Evolutionary conservation across 2,797 vertebrate genomes (phyloP).

Genomic region (Molossus alvarezi): DNA sequence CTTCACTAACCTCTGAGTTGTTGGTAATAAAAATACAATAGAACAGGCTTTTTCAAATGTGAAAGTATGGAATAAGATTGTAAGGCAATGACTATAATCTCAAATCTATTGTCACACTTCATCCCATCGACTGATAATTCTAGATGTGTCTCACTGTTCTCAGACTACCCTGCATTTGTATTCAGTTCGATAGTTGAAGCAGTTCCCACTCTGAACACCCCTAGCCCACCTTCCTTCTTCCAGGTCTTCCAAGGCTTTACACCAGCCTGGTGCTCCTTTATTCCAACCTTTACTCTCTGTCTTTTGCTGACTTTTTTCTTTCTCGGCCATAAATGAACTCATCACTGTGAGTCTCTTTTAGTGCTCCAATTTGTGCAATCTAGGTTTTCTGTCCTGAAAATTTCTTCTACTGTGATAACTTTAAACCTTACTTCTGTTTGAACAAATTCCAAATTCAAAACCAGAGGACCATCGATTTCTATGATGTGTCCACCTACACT

Average conservation of each 20-base stretch:
- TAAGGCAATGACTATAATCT: not conserved
- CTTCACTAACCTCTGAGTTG: slow-evolving; percentile 1
- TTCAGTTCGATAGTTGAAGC: not conserved
- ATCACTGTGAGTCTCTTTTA: not conserved
- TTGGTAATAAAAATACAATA: not conserved
- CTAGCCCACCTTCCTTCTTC: not conserved
- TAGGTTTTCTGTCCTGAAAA: not conserved
- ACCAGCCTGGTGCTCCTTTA: not conserved
- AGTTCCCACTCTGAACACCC: not conserved
- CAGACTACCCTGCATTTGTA: not conserved
- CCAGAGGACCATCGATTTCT: not conserved
- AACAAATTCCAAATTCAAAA: not conserved
- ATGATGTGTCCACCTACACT: not conserved
- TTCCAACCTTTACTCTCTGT: not conserved
- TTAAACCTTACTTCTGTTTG: not conserved
- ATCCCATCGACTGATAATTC: not conserved
- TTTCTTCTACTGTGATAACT: not conserved
- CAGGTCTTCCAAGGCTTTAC: not conserved
- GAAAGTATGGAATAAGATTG: not conserved
- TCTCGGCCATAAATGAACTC: not conserved
- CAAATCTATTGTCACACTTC: not conserved
- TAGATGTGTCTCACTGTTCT: not conserved
- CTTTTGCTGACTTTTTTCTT: not conserved
- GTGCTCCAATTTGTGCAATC: not conserved
- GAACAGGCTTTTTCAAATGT: not conserved